Evolutionary conservation across 2,797 vertebrate genomes (phyloP).

Genomic region (Hirundo rustica): DNA sequence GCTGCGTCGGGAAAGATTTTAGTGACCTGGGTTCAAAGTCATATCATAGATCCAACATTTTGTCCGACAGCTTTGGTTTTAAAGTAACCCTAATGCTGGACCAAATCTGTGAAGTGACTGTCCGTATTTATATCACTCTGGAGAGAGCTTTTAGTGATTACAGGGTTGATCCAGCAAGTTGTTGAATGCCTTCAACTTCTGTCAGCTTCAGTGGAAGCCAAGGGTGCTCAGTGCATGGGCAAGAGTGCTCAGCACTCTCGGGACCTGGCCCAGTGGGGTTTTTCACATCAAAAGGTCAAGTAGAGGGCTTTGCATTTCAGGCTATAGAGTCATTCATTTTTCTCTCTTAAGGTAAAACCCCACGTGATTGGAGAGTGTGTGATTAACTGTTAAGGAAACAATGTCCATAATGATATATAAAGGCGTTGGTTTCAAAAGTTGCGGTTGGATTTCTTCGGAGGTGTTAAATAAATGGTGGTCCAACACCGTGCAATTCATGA

Average conservation of each 20-base stretch:
- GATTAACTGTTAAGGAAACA: slow-evolving; percentile 78
- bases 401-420: slow-evolving; percentile 76
- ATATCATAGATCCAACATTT: slow-evolving; percentile 67
- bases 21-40: slow-evolving; percentile 73
- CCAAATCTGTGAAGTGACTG: slow-evolving; percentile 65
- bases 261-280: not conserved
- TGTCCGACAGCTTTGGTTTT: slow-evolving; percentile 65
- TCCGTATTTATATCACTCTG: slow-evolving; percentile 58
- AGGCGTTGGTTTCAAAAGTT: slow-evolving; percentile 73
- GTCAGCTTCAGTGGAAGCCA: not conserved
- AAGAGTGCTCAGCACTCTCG: slow-evolving; percentile 15
- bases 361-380: slow-evolving; percentile 67
- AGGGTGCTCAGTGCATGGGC: not conserved
- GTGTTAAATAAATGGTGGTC: slow-evolving; percentile 77
- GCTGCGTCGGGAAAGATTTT: slow-evolving; percentile 63
- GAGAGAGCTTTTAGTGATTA: slow-evolving; percentile 66
- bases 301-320: slow-evolving; percentile 72
- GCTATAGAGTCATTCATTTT: slow-evolving; percentile 65
- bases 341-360: slow-evolving; percentile 72
- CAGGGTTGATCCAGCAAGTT: slow-evolving; percentile 1
- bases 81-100: slow-evolving; percentile 54
- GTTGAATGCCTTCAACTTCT: slow-evolving; percentile 14
- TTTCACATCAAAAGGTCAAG: slow-evolving; percentile 66
- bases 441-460: slow-evolving; percentile 70
- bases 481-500: slow-evolving; percentile 71